Base-by-base conservation (phyloP, 2,888 invertebrate species). In the Meliscaeva auricollis region DNA sequence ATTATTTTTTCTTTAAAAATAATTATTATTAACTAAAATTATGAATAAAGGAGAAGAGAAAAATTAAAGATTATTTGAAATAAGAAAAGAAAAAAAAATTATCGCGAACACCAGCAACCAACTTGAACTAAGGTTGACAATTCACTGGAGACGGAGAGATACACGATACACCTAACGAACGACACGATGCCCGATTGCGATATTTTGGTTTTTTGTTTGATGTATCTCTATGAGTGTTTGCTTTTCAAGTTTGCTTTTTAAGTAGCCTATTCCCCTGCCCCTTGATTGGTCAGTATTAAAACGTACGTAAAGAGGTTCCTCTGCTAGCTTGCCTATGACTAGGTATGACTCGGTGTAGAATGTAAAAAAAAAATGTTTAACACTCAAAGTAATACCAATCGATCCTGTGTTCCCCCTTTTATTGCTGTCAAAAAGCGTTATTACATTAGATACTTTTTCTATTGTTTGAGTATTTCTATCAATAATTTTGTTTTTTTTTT, bases 121-220 rank as follows among this genome's bases (percentile, higher is more conserved):
- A 85, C 85, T 85, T 85, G 81, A 85, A 81, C 76, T 85, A 85
- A 72, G 77, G 85, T 85, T 85, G 85, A 85, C 85, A 85, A 85
- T 85, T 68, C 77, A 85, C 85, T 85, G 85, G 80, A 80, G 11
- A 26, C 26, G 54, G 41, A 41, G 13, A 54, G 72, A 26, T 26
- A 26, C 26, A 26, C 26, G 26, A 81, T 81, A 85, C 81, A 73
- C 73, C 73, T 64, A 64, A 64, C 60, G n/a, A 70, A 76, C 85
- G 35, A 77, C 46, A 72, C 85, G 80, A 85, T 85, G 85, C 80
- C 85, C 76, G 85, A 85, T 85, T 85, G 85, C 81, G 62, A 81
- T 81, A 85, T 77, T 85, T 80, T 73, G 83, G 60, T 68, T 85
- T n/a, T 64, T 76, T 68, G 73, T 85, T 85, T 81, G 81, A 80